A percentile compares a stretch with the other conserved stretches of the same genome.
phyloP scores from a whole-genome alignment of 2,797 vertebrate genomes.

The Periparus ater region DNA sequence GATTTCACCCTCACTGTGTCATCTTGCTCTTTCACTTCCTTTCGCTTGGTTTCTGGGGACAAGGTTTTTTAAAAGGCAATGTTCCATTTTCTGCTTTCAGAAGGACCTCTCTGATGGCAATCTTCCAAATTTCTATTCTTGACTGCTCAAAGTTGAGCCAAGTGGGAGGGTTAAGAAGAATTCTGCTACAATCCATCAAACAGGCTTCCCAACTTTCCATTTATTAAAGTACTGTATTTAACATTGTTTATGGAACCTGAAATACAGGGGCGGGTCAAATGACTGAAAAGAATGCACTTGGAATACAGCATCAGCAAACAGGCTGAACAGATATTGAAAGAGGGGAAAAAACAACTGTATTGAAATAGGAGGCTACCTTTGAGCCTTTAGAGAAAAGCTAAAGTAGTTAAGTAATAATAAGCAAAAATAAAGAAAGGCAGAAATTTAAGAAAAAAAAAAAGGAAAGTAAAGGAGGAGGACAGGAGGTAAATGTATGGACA shows the following conservation, averaged over 20 bases:
- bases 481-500: neutral
- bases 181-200: neutral
- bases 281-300: neutral
- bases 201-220: neutral
- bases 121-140: neutral
- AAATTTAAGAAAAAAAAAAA: neutral
- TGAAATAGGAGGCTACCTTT: neutral
- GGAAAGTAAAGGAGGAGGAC: neutral
- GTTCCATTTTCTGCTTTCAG: neutral
- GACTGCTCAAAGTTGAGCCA: neutral
- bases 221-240: neutral
- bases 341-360: neutral
- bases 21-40: slow-evolving; percentile 13
- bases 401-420: neutral
- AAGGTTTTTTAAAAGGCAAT: neutral
- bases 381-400: neutral
- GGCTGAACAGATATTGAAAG: neutral
- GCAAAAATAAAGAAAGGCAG: neutral
- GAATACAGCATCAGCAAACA: neutral
- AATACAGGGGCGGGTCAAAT: neutral
- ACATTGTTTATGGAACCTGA: neutral
- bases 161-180: neutral
- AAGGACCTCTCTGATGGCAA: neutral
- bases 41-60: neutral
- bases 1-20: neutral